These are phyloP conservation scores for Drosophila simulans DNA, from an alignment of 1,140 invertebrate genomes.

Conservation along the genomic window DNA sequence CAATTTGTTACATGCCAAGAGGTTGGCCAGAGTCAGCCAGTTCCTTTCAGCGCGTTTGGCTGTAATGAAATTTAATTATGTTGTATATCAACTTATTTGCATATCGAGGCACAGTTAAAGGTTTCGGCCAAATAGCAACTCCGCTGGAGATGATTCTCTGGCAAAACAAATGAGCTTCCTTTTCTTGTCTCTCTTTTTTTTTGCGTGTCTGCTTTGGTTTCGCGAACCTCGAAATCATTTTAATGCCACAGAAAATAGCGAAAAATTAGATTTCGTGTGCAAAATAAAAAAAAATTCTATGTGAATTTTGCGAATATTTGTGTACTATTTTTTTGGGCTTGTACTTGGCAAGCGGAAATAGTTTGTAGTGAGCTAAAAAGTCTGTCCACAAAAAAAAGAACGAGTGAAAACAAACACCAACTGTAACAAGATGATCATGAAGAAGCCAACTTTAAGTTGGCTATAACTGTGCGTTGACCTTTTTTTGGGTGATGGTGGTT, in stretches of 20 bases:
- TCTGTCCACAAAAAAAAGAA: constrained; percentile 2
- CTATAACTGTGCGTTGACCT: constrained; percentile 82
- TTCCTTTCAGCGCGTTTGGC: constrained; percentile 54
- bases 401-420: constrained; percentile 51
- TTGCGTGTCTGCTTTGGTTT: constrained; percentile 16
- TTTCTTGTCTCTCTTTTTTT: constrained; percentile 40
- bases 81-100: constrained; percentile 77
- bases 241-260: constrained; percentile 47
- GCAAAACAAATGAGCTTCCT: constrained; percentile 37
- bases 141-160: constrained; percentile 21
- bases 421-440: constrained; percentile 66
- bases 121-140: constrained; percentile 29
- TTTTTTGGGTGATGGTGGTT: constrained; percentile 41
- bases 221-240: constrained; percentile 56
- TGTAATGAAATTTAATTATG: constrained; percentile 80
- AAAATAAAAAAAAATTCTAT: constrained; percentile 54
- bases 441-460: constrained; percentile 34
- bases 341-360: constrained; percentile 70
- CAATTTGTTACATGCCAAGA: constrained; percentile 68
- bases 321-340: constrained; percentile 24
- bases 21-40: constrained; percentile 29
- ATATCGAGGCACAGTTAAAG: constrained; percentile 68
- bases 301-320: constrained; percentile 40
- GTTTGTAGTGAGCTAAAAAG: constrained; percentile 53
- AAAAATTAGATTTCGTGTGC: constrained; percentile 70